These are phyloP conservation scores for Elaphurus davidianus DNA, from an alignment of 2,113 vertebrate genomes.

Conservation along the genomic window DNA sequence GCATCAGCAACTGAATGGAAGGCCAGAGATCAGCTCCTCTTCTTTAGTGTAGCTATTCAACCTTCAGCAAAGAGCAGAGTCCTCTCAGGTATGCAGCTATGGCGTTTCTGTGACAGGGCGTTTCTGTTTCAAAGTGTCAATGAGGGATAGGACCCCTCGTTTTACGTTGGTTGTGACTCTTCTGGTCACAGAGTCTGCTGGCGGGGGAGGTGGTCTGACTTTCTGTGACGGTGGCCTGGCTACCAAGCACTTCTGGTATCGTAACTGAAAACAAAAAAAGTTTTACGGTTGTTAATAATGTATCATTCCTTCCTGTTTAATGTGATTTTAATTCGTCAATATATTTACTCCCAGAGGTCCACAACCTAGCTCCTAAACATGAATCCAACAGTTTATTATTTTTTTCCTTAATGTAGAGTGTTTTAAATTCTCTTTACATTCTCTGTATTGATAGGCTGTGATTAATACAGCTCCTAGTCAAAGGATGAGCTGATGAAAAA, in stretches of 20 bases:
- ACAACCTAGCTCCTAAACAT: not conserved
- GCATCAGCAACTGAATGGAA: conserved; percentile 79
- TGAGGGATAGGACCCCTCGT: conserved; percentile 94
- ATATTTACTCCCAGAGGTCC: not conserved
- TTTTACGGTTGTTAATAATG: not conserved
- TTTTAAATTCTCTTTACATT: not conserved
- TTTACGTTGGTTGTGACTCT: conserved; percentile 97
- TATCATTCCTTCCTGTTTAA: not conserved
- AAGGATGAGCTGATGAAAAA: not conserved
- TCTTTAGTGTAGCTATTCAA: conserved; percentile 58
- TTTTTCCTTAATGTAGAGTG: not conserved
- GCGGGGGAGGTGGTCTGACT: conserved; percentile 86
- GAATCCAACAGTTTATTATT: not conserved
- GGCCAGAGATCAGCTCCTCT: conserved; percentile 66
- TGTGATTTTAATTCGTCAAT: not conserved
- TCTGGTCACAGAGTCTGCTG: conserved; percentile 92
- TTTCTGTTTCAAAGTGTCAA: conserved; percentile 99
- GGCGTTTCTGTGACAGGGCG: conserved; percentile 91
- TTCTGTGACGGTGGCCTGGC: conserved; percentile 93
- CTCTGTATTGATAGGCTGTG: not conserved
- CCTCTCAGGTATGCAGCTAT: conserved; percentile 70
- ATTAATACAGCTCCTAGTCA: not conserved
- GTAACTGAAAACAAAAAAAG: conserved; percentile 83
- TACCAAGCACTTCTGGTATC: conserved; percentile 99
- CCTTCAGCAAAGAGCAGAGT: conserved; percentile 1